Evolutionary conservation across 2,797 vertebrate genomes (phyloP), one percentile per base, ranked within the genome.

Genomic region (Neosilurus hyrtlii): DNA sequence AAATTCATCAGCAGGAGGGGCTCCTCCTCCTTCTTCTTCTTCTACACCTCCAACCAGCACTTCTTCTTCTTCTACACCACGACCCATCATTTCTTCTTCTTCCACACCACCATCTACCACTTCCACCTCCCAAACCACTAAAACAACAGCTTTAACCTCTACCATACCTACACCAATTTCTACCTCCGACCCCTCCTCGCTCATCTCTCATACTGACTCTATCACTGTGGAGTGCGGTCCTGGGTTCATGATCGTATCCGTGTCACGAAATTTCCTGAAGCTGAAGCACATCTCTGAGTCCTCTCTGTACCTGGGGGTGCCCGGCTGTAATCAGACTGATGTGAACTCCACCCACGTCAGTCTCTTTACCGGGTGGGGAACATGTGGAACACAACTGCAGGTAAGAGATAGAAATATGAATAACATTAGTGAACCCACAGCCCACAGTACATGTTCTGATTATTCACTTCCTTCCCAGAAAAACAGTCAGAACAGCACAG

Each of bases 301-400:
- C 0, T 88, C 93, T 0, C 87, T 99, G 15, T 96, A 96, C 90
- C 91, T 99, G 80, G 96, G 96, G 2, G 80, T 81, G 22, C 89
- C 86, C 0, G 86, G 26, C n/a, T 98, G 97, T 89, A 93, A 89
- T 0, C 85, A 94, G 67, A 96, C 89, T 1, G 54, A 30, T 62
- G 88, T 80, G 66, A 97, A 96, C 7, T 10, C 7, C 81, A 95
- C 94, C 0, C 94, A 96, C 0, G 88, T 91, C 37, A 84, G 92
- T 74, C 93, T 99, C 89, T 92, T 88, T 0, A 92, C 92, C 0
- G 86, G 86, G 0, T 98, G 96, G 97, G 84, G 90, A 0, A 81
- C 94, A 81, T 98, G 97, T 0, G 89, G 78, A 52, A 96, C 95
- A 4, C 24, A 57, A 0, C 51, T 95, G 5, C 79, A 91, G 9